A percentile compares a stretch with the other conserved stretches of the same genome.
Conservation (phyloP, 2,888 invertebrate species). For the Dysmachus trigonus region DNA sequence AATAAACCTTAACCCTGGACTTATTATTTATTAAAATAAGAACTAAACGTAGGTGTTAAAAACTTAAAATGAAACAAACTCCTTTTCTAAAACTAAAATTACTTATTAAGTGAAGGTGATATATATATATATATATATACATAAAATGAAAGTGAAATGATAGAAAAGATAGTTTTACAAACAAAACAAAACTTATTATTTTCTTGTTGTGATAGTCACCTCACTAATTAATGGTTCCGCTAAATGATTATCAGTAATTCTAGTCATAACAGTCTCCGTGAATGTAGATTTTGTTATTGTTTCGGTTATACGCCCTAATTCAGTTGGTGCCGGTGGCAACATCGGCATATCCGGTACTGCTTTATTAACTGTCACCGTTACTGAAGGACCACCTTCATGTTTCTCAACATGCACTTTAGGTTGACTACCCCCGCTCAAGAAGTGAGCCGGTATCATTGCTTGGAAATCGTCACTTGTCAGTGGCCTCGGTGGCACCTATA, state of each 20-base stretch:
- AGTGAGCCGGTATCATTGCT: conserved; percentile 93
- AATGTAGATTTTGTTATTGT: conserved; percentile 95
- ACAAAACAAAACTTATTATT: conserved; percentile 7
- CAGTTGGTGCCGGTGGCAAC: conserved; percentile 84
- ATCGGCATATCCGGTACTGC: conserved; percentile 73
- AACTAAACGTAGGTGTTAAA: not conserved
- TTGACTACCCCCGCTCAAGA: conserved; percentile 86
- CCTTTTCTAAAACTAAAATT: not conserved
- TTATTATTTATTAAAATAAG: not conserved
- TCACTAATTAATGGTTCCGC: conserved; percentile 86
- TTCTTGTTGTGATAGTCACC: conserved; percentile 69
- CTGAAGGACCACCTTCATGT: conserved; percentile 66
- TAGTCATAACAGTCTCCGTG: conserved; percentile 93
- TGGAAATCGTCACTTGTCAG: conserved; percentile 94
- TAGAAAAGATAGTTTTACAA: conserved; percentile 14
- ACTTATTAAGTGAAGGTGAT: conserved; percentile 19
- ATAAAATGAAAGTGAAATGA: conserved; percentile 22
- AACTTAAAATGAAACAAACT: not conserved
- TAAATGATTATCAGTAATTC: conserved; percentile 92
- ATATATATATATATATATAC: too few species aligned
- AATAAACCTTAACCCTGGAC: not conserved
- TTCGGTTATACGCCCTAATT: conserved; percentile 89
- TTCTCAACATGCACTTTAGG: conserved; percentile 64
- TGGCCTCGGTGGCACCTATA: conserved; percentile 71
- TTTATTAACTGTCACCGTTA: conserved; percentile 88